Conservation (phyloP, 2,888 invertebrate species). For the Harpalus rubripes region DNA sequence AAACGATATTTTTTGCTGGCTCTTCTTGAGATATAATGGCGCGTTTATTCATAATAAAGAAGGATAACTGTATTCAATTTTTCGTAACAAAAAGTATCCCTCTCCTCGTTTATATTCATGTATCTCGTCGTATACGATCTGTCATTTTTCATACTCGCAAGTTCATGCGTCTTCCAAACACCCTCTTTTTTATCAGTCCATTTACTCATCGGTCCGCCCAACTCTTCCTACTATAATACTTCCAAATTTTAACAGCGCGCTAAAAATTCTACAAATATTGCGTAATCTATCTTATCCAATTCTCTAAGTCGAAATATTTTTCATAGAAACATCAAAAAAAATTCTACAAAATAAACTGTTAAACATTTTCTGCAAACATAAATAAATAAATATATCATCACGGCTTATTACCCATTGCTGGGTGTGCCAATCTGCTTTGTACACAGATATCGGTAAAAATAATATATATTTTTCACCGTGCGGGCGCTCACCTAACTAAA, state of each 20-base stretch:
- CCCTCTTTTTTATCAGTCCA: slow-evolving; percentile 45
- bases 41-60: slow-evolving; percentile 51
- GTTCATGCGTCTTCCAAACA: slow-evolving; percentile 44
- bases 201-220: slow-evolving; percentile 43
- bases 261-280: slow-evolving; percentile 27
- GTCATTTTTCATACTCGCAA: slow-evolving; percentile 43
- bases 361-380: background rate
- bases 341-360: background rate
- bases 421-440: too few species aligned
- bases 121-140: slow-evolving; percentile 47
- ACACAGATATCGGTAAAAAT: too few species aligned
- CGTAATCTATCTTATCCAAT: slow-evolving; percentile 28
- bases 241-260: slow-evolving; percentile 27
- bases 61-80: slow-evolving; percentile 48
- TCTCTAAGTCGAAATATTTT: slow-evolving; percentile 5
- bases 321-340: slow-evolving; percentile 3
- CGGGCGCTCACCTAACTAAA: too few species aligned
- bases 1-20: slow-evolving; percentile 24
- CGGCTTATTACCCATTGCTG: too few species aligned
- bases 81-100: slow-evolving; percentile 36
- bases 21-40: slow-evolving; percentile 36
- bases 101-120: slow-evolving; percentile 50
- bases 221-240: slow-evolving; percentile 22
- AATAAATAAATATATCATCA: too few species aligned
- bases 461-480: too few species aligned